phyloP scores from a whole-genome alignment of 1,140 invertebrate genomes.

The Apis cerana region DNA sequence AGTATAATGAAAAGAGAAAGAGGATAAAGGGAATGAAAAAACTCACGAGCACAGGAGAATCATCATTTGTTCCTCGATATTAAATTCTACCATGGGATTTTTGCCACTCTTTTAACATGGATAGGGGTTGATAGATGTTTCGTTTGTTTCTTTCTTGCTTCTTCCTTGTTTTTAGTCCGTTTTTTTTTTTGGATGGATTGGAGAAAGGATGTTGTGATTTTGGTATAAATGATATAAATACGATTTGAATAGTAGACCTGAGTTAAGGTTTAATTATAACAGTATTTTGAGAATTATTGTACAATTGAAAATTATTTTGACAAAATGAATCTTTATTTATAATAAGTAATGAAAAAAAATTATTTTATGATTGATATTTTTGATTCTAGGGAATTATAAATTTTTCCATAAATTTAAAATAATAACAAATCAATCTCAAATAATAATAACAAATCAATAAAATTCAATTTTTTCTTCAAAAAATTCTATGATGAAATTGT shows the following conservation, averaged over 20 bases:
- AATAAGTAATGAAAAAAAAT: too few relatives aligned
- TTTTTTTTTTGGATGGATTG: background rate
- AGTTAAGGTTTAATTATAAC: background rate
- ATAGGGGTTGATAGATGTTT: background rate
- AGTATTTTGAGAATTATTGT: too few relatives aligned
- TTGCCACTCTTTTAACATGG: background rate
- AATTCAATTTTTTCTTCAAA: too few relatives aligned
- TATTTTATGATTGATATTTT: too few relatives aligned
- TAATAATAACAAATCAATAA: too few relatives aligned
- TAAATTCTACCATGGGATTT: slow-evolving; percentile 29
- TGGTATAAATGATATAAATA: background rate
- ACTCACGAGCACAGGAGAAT: background rate
- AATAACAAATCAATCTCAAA: too few relatives aligned
- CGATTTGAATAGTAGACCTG: background rate
- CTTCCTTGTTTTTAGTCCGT: background rate
- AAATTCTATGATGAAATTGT: too few relatives aligned
- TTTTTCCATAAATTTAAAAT: too few relatives aligned
- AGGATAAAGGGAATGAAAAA: background rate
- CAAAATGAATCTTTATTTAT: too few relatives aligned
- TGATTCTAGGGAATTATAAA: too few relatives aligned
- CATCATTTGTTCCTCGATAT: slow-evolving; percentile 47
- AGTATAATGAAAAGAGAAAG: background rate
- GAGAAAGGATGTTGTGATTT: background rate
- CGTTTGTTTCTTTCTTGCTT: background rate
- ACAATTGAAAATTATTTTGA: too few relatives aligned